Evolutionary conservation across 2,113 vertebrate species (phyloP), one percentile per base, ranked within the genome.

Genomic region (Strix uralensis): DNA sequence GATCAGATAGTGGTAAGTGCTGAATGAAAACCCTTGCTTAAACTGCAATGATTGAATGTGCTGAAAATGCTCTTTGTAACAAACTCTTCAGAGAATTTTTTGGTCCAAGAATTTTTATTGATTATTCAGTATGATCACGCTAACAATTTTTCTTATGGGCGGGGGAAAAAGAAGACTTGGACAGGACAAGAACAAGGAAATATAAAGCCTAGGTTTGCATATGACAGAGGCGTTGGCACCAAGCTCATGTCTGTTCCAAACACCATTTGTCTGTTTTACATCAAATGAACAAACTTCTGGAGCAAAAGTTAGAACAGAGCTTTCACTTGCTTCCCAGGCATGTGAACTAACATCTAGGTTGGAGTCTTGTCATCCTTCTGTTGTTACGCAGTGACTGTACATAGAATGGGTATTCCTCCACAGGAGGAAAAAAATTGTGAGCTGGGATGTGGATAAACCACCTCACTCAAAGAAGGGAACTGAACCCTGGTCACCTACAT

Each of bases 11-110:
- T 59, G 47, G 7, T 57, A 81, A 79, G 74, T 77, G 81, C 52
- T 71, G 69, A 96, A 89, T 54, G 77, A 94, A 91, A 62, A 52
- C 34, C 72, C 47, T 86, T 97, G 81, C 30, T 15, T 75, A 91
- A 92, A 59, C 26, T 71, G 29, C 46, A 51, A 10, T 79, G 77
- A 69, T 22, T 89, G 49, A 86, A 59, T 81, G 14, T 29, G 25
- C 66, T 69, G 58, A 91, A 90, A 95, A 42, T 44, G 55, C 21
- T 74, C 21, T 72, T 94, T 51, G 58, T 54, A 62, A 46, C 36
- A 92, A 81, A 26, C 29, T 69, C 23, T 55, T 78, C 30, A 59
- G 65, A 81, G 29, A 51, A 7, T 32, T 26, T 52, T 87, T 90
- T 91, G 36, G 29, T 69, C 36, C 19, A n/a, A 66, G 44, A 84